Percentiles rank a stretch among this genome's conserved stretches.
These are phyloP conservation scores for Drosophila tropicalis DNA, from an alignment of 1,140 invertebrate genomes.

Conservation along the genomic window DNA sequence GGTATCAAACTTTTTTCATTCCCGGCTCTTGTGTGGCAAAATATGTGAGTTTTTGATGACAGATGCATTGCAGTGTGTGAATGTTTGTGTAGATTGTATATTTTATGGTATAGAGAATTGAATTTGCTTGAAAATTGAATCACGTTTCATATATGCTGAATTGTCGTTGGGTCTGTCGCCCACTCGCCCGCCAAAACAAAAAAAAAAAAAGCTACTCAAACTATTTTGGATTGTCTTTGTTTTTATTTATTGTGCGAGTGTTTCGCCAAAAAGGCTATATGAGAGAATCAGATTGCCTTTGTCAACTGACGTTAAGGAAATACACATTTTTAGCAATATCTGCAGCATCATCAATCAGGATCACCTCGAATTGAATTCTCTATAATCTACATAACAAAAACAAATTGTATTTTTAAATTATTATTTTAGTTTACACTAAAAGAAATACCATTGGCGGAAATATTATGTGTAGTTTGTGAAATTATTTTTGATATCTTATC, in stretches of 20 bases:
- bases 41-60: slow-evolving; percentile 1
- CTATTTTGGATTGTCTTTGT: slow-evolving; percentile 25
- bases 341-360: neutral
- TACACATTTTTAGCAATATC: neutral
- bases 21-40: neutral
- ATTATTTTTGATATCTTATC: slow-evolving; percentile 8
- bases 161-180: neutral
- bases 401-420: too few species aligned
- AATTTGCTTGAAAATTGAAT: slow-evolving; percentile 44
- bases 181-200: slow-evolving; percentile 9
- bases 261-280: too few species aligned
- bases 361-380: neutral
- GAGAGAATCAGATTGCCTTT: neutral
- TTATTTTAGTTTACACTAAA: neutral
- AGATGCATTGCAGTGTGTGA: slow-evolving; percentile 15
- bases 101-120: slow-evolving; percentile 15
- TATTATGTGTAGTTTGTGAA: neutral
- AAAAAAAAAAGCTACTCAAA: neutral
- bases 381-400: too few species aligned
- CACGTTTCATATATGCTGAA: slow-evolving; percentile 43
- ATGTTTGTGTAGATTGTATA: neutral
- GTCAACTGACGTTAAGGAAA: neutral
- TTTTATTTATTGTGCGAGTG: neutral
- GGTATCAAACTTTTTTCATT: neutral
- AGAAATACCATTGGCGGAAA: neutral